Base-by-base conservation (phyloP, 2,797 vertebrate species). In the Clangula hyemalis region DNA sequence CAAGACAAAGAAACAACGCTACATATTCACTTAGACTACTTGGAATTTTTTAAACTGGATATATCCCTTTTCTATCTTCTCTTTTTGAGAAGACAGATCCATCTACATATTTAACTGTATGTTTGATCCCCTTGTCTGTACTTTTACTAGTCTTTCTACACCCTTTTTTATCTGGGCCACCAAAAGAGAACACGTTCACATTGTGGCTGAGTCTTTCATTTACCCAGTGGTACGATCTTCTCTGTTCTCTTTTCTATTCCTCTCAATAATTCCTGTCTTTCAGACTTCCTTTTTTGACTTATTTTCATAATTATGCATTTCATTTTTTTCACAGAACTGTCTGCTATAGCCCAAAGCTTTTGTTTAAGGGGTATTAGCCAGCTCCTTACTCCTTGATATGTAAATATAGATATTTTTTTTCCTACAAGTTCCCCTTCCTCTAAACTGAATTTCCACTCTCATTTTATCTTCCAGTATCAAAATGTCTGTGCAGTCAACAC, bases 361-460 rank as follows among this genome's bases (percentile, higher is more conserved):
- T 66, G 25, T 54, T 69, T 19, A 49, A 70, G 53, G 32, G 11
- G 2, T 54, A 17, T 22, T 69, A 75, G 24, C 7, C 9, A 53
- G 12, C 3, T 61, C 32, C 66, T 56, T 70, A 7, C 21, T 80
- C 11, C 18, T 14, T 57, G 20, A 18, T 54, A 30, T 38, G 6
- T 69, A 61, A 32, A 16, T 21, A 61, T 39, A 43, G 8, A 24
- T 49, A 24, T 56, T 38, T 49, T 28, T 30, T 47, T 20, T 8
- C 2, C 6, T 8, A 30, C 7, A 3, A 0, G 3, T 56, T 41
- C 6, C 38, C 11, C 28, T 81, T 70, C 10, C 18, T 38, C 14
- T 38, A 30, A 13, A 32, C n/a, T 43, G 18, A 93, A 61, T 15
- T 51, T 81, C 20, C 13, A 8, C 11, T 64, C 43, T 49, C 32